Evolutionary conservation across 2,888 invertebrate species (phyloP), one percentile per base, ranked within the genome.

Genomic region (Melinopterus prodromus): DNA sequence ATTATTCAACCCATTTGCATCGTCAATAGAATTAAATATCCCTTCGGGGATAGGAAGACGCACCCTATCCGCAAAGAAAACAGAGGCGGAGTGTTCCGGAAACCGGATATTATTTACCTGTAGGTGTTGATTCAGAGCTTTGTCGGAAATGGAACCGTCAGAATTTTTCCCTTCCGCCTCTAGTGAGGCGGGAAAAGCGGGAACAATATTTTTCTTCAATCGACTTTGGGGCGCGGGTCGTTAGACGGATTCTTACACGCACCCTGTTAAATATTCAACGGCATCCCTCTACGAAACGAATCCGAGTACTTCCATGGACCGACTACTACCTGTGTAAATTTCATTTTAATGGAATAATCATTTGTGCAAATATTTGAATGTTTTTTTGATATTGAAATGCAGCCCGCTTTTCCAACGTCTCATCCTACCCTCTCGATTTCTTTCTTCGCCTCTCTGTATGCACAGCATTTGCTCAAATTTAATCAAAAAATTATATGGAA

Each of bases 261-360:
- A 85, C 83, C 84, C 85, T 84, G 84, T 84, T 83, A 85, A 86
- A 86, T 85, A 84, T 84, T 83, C 84, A 83, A 80, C 82, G 83
- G 82, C 35, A 74, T n/a, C 84, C 81, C 78, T 79, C 79, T 72
- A 80, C 74, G 79, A 84, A 84, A 85, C 85, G 85, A 86, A 85
- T 85, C 86, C 86, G 86, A 88, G 87, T 87, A 87, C 86, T 86
- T 85, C 82, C 83, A 83, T 84, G 84, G 83, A 76, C 84, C 83
- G 81, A 84, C 85, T 84, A 86, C 85, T 88, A 89, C 89, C 89
- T 89, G 89, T 86, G 87, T 87, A 89, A 90, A 89, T 90, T 90
- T 90, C 89, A 88, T 89, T 89, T 89, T 90, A 90, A 90, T 90
- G 89, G 89, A 90, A 90, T 89, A 89, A 90, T 90, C 89, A 88